phyloP scores from a whole-genome alignment of 2,113 vertebrate species.

The Planiliza haematocheilus region DNA sequence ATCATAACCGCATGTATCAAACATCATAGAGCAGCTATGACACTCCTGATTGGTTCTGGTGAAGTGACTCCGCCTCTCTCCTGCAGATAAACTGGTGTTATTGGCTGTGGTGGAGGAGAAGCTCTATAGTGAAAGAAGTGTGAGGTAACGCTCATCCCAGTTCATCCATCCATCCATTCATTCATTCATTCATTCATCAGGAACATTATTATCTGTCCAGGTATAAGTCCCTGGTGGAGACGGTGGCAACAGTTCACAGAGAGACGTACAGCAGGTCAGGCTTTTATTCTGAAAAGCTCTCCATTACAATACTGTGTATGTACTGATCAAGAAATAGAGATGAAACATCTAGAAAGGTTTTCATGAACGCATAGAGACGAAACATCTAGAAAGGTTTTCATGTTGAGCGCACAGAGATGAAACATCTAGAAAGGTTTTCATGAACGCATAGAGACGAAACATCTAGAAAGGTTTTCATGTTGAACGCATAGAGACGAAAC shows the following conservation, averaged over 20 bases:
- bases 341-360: too few relatives aligned
- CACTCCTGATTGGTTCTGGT: conserved; percentile 13
- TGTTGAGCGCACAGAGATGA: too few relatives aligned
- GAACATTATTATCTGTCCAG: conserved; percentile 76
- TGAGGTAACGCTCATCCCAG: conserved; percentile 79
- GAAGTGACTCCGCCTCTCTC: conserved; percentile 5
- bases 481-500: too few relatives aligned
- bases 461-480: too few relatives aligned
- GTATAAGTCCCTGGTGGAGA: conserved; percentile 88
- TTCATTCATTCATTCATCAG: neutral
- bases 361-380: too few relatives aligned
- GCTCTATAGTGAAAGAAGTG: conserved; percentile 84
- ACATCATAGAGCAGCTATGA: neutral
- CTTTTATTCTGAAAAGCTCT: conserved; percentile 2
- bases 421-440: too few relatives aligned
- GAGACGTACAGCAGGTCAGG: conserved; percentile 88
- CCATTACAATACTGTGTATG: too few relatives aligned
- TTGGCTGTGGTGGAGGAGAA: conserved; percentile 91
- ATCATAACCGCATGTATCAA: neutral
- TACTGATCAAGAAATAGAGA: too few relatives aligned
- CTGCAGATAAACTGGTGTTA: conserved; percentile 90
- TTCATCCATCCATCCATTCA: neutral
- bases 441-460: too few relatives aligned
- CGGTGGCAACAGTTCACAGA: conserved; percentile 87
- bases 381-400: too few relatives aligned